Percentiles rank a stretch among this genome's conserved stretches.
These are phyloP conservation scores for Timema cristinae DNA, from an alignment of 2,888 invertebrate species.

Conservation along the genomic window DNA sequence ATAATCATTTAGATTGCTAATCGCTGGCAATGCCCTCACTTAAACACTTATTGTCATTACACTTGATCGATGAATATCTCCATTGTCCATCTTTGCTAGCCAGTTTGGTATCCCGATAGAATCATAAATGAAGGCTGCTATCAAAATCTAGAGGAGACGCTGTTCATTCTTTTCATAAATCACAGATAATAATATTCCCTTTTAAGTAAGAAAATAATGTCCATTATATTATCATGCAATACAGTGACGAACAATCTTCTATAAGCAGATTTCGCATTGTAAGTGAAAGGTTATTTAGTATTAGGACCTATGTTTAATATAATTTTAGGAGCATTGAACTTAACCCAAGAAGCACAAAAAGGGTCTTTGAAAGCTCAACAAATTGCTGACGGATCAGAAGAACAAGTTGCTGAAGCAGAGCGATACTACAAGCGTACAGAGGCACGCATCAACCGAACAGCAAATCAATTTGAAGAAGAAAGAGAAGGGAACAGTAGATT, in stretches of 20 bases:
- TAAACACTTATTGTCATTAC: too few species aligned
- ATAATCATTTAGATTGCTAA: too few species aligned
- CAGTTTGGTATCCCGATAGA: too few species aligned
- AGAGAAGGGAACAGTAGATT: constrained; percentile 69
- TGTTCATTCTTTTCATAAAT: too few species aligned
- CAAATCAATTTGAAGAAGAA: constrained; percentile 58
- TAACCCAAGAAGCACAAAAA: constrained; percentile 72
- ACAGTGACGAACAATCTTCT: too few species aligned
- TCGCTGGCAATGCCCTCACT: too few species aligned
- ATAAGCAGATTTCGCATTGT: too few species aligned
- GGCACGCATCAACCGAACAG: constrained; percentile 56
- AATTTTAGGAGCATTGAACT: constrained; percentile 69
- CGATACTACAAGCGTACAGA: constrained; percentile 62
- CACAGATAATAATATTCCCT: too few species aligned
- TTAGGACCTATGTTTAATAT: background rate
- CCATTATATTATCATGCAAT: background rate
- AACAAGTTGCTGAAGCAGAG: constrained; percentile 53
- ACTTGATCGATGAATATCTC: too few species aligned
- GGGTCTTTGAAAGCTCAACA: constrained; percentile 55
- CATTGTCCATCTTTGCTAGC: too few species aligned
- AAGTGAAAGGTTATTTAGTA: background rate
- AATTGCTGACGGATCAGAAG: constrained; percentile 46
- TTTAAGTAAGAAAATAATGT: background rate
- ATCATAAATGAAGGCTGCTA: too few species aligned
- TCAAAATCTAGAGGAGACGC: too few species aligned